phyloP scores from a whole-genome alignment of 2,888 invertebrate genomes.

The Amblyteles armatorius region DNA sequence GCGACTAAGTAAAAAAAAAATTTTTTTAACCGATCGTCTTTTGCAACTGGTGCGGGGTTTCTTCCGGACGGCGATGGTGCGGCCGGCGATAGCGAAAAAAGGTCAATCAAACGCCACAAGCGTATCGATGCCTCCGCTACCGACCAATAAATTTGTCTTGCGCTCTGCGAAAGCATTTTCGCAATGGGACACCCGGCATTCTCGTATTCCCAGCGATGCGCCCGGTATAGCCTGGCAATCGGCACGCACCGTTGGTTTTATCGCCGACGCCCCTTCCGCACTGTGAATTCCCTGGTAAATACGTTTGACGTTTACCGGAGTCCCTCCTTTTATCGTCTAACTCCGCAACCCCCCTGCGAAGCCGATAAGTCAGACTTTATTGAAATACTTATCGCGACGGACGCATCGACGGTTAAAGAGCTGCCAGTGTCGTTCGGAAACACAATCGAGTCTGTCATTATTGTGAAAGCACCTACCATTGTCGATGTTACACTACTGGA shows the following conservation, averaged over 20 bases:
- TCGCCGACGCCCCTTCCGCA: constrained; percentile 67
- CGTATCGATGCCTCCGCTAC: constrained; percentile 50
- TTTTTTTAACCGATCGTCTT: constrained; percentile 17
- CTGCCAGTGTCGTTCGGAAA: constrained; percentile 30
- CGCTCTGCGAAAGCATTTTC: constrained; percentile 66
- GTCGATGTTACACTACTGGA: not conserved
- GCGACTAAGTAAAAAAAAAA: constrained; percentile 13
- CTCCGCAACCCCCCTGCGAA: constrained; percentile 57
- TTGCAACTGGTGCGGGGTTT: constrained; percentile 5
- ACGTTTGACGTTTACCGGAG: constrained; percentile 35
- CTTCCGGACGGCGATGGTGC: constrained; percentile 6
- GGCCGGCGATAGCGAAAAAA: constrained; percentile 19
- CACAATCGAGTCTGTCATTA: constrained; percentile 70
- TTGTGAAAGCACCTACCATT: constrained; percentile 52
- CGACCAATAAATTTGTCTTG: constrained; percentile 73
- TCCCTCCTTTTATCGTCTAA: constrained; percentile 24
- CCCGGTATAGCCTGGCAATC: constrained; percentile 22
- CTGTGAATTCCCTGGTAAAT: constrained; percentile 70
- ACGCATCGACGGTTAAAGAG: constrained; percentile 73
- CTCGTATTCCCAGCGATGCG: constrained; percentile 67
- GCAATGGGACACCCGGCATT: constrained; percentile 40
- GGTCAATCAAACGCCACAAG: constrained; percentile 67
- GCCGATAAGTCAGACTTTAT: constrained; percentile 77
- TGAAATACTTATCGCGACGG: constrained; percentile 75
- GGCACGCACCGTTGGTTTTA: constrained; percentile 71